These are phyloP conservation scores for Lampris megalopsis DNA, from an alignment of 2,113 vertebrate genomes.

Conservation along the genomic window DNA sequence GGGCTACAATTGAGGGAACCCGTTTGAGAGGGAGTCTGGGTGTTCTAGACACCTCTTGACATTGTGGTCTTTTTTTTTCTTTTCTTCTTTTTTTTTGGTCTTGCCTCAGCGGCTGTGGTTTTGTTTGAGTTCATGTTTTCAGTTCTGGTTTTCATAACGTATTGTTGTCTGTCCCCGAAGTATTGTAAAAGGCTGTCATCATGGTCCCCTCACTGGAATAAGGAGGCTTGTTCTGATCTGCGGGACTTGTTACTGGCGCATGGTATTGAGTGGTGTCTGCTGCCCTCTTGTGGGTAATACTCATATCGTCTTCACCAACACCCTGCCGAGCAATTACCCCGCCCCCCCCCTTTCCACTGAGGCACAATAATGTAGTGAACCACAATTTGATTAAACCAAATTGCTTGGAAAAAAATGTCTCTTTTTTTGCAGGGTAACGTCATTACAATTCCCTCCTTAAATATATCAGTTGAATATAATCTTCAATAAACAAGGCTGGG, in stretches of 20 bases:
- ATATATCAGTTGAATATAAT: no score
- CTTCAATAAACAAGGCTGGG: no score
- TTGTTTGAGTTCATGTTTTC: slow-evolving; percentile 57
- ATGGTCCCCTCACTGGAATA: slow-evolving; percentile 40
- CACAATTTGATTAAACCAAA: neutral
- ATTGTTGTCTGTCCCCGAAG: slow-evolving; percentile 29
- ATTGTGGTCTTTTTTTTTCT: slow-evolving; percentile 28
- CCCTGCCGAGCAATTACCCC: neutral
- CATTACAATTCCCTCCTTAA: no score
- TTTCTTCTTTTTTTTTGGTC: neutral
- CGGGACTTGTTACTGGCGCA: neutral
- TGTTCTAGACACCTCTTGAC: slow-evolving; percentile 48
- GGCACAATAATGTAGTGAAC: neutral
- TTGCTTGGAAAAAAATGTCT: neutral
- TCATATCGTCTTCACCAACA: neutral
- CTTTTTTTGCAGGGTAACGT: no score
- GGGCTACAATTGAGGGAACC: slow-evolving; percentile 54
- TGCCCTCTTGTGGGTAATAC: slow-evolving; percentile 70
- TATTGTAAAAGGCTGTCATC: slow-evolving; percentile 52
- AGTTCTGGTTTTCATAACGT: slow-evolving; percentile 37
- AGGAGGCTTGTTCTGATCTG: slow-evolving; percentile 26
- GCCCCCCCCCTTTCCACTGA: neutral
- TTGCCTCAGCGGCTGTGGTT: slow-evolving; percentile 49
- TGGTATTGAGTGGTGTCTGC: slow-evolving; percentile 78
- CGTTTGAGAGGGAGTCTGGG: slow-evolving; percentile 34